Base-by-base conservation (phyloP, 2,113 vertebrate species). In the Chlorocebus sabaeus region DNA sequence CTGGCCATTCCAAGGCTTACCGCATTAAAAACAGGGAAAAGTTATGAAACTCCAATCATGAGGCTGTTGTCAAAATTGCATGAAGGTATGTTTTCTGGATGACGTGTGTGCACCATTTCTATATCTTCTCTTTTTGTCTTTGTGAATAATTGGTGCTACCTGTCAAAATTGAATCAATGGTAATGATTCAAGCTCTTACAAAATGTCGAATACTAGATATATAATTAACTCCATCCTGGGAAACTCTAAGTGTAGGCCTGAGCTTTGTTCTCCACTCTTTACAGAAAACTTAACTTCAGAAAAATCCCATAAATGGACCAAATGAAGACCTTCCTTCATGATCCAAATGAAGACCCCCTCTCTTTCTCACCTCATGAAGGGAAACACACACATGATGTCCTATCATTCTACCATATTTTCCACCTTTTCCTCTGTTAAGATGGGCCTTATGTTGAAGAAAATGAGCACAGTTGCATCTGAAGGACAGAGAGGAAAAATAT, bases 401-500 rank as follows among this genome's bases (percentile, higher is more conserved):
- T 95, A 70, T 86, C 4, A 30, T 84, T 23, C 20, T 32, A 40
- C 40, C 2, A 0, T 43, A 14, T 18, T 59, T 45, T 23, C 61
- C 18, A 32, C 25, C 17, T 83, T 73, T 89, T 22, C 11, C 13
- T 93, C 48, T 72, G 2, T 35, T 35, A 43, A 35, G 35, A 32
- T 55, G 43, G 27, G 9, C 14, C 25, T 43, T 67, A 43, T 61
- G 45, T 30, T 43, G 68, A 25, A 82, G 25, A 23, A 43, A 92
- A 68, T 11, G 23, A 67, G 16, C 68, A 35, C 59, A 14, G 40
- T 45, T 90, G 72, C 32, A 52, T 97, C 38, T 92, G 91, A 97
- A 98, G 93, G 97, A 32, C 82, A 89, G 52, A 52, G 40, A 81
- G 79, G 85, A 73, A 94, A 92, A 93, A 52, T 43, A 32, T 20